Base-by-base conservation (phyloP, 2,888 invertebrate species). In the Ceramica pisi region DNA sequence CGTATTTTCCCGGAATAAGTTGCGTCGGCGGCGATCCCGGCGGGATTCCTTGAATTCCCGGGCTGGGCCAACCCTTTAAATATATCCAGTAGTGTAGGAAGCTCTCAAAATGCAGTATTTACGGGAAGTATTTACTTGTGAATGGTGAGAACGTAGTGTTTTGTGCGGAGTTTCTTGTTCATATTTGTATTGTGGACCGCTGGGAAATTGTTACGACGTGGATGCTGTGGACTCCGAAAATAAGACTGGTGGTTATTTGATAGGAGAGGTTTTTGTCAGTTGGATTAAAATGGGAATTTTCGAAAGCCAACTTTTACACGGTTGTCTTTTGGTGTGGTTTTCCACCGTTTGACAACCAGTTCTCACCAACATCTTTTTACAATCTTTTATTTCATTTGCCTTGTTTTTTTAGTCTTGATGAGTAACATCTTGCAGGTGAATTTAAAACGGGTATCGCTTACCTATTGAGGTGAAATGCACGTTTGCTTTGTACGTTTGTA, bases 11-110 rank as follows among this genome's bases (percentile, higher is more conserved):
- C 41, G 57, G 74, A 83, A 83, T 85, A 87, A 80, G 82, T 82
- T 72, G 71, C 83, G 70, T 77, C 44, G 73, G 70, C 60, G 64
- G 66, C 80, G 78, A 73, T 86, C 84, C 82, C 84, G 70, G 69
- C 75, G 81, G 85, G 79, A 83, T 87, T 80, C 82, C 70, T 26
- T 72, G 83, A 79, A 89, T 91, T 85, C 89, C 85, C 80, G 78
- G 66, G 73, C 59, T 71, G 75, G 74, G 59, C 74, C 80, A 80
- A 88, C 86, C 87, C 88, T 87, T 89, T 86, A 87, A 85, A 88
- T 83, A 83, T 86, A 87, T 82, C 74, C 26, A 26, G 69, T 61
- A 65, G 71, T 57, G 64, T 48, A 48, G 53, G 59, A 71, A 65
- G 51, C 74, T 80, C 63, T 71, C 55, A 26, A 75, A 83, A 75